phyloP scores from a whole-genome alignment of 2,888 invertebrate genomes.

The Pterobdella sp. region DNA sequence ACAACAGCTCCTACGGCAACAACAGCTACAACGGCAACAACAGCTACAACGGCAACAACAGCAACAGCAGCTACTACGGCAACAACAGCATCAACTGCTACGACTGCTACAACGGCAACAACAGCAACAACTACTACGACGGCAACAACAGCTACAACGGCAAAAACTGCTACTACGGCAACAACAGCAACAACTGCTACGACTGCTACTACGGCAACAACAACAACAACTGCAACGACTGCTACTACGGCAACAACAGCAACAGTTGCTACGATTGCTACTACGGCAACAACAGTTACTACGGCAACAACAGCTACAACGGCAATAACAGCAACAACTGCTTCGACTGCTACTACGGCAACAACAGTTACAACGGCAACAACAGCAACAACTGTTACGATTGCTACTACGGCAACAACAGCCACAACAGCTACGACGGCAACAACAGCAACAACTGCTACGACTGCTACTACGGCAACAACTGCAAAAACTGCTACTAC shows the following conservation, averaged over 20 bases:
- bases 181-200: neutral
- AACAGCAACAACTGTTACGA: neutral
- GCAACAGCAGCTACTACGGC: slow-evolving; percentile 10
- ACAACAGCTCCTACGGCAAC: neutral
- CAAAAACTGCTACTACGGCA: neutral
- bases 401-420: neutral
- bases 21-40: slow-evolving; percentile 8
- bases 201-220: neutral
- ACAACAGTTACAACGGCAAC: neutral
- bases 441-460: too few relatives aligned
- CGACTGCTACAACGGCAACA: neutral
- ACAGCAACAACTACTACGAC: slow-evolving; percentile 1
- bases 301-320: neutral
- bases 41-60: slow-evolving; percentile 3
- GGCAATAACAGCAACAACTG: neutral
- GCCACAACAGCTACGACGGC: too few relatives aligned
- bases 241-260: neutral
- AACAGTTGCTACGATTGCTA: neutral
- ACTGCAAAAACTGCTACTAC: too few relatives aligned
- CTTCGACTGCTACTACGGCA: neutral
- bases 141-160: neutral
- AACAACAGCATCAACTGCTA: slow-evolving; percentile 4
- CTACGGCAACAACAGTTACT: slow-evolving; percentile 1
- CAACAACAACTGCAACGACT: neutral
- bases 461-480: too few relatives aligned